These are phyloP conservation scores for Pseudorasbora parva DNA, from an alignment of 2,113 vertebrate species.

Conservation along the genomic window DNA sequence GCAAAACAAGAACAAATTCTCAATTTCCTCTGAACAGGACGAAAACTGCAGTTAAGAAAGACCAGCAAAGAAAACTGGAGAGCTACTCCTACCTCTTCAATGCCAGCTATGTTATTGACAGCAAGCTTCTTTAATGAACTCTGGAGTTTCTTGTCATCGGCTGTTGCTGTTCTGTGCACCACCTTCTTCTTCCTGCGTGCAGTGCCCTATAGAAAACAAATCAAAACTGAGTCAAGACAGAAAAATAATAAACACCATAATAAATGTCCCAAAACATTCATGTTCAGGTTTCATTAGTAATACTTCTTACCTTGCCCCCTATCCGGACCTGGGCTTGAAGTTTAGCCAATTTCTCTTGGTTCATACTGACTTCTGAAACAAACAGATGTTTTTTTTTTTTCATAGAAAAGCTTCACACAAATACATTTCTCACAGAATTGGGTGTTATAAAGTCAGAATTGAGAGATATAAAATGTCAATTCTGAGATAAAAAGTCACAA, in stretches of 20 bases:
- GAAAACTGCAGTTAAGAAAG: background rate
- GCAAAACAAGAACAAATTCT: background rate
- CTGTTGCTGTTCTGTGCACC: slow-evolving; percentile 97
- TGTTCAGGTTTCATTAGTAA: background rate
- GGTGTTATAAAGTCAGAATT: too few species aligned
- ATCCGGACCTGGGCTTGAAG: slow-evolving; percentile 99
- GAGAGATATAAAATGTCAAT: too few species aligned
- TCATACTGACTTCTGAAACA: slow-evolving; percentile 82
- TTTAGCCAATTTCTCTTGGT: slow-evolving; percentile 98
- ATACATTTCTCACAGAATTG: too few species aligned
- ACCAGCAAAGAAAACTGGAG: background rate
- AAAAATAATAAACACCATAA: slow-evolving; percentile 41
- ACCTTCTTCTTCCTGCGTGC: slow-evolving; percentile 99
- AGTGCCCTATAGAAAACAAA: slow-evolving; percentile 81
- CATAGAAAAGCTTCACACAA: too few species aligned
- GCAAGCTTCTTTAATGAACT: slow-evolving; percentile 97
- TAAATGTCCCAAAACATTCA: background rate
- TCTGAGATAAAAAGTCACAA: too few species aligned
- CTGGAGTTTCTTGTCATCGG: slow-evolving; percentile 98
- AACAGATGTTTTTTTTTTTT: background rate
- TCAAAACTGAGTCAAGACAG: background rate
- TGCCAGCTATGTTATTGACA: slow-evolving; percentile 98
- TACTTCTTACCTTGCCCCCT: slow-evolving; percentile 91
- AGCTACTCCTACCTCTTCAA: slow-evolving; percentile 86
- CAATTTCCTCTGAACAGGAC: background rate